A percentile compares a stretch with the other conserved stretches of the same genome.
Conservation (phyloP, 2,888 invertebrate species). For the Pyrochroa serraticornis region DNA sequence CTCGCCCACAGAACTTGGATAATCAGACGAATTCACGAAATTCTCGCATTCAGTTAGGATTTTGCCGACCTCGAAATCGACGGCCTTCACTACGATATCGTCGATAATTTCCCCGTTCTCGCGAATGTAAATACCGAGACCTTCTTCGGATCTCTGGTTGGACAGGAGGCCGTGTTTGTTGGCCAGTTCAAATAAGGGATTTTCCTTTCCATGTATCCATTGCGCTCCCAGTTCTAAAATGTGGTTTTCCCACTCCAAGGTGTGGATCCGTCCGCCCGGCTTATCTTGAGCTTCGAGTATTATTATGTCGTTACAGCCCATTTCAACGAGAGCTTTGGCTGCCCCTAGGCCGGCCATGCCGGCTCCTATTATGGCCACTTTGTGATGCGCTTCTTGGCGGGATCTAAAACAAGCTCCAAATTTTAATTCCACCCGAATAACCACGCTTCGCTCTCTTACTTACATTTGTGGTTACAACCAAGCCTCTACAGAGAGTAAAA, state of each 20-base stretch:
- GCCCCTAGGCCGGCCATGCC: slow-evolving; percentile 68
- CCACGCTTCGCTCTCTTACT: no score
- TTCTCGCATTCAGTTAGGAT: slow-evolving; percentile 61
- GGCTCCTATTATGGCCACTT: slow-evolving; percentile 64
- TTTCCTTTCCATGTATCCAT: slow-evolving; percentile 67
- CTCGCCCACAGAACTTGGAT: slow-evolving; percentile 55
- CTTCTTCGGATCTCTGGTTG: slow-evolving; percentile 61
- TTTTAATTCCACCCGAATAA: no score
- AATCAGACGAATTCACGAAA: slow-evolving; percentile 52
- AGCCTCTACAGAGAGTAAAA: no score
- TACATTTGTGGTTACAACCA: no score
- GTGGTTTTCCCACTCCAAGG: slow-evolving; percentile 54
- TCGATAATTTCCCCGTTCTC: slow-evolving; percentile 60
- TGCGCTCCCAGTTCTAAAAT: slow-evolving; percentile 68
- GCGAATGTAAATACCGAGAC: slow-evolving; percentile 61
- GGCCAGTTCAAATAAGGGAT: slow-evolving; percentile 61
- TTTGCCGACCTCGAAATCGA: slow-evolving; percentile 60
- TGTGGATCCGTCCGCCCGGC: slow-evolving; percentile 64
- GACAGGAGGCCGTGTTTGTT: slow-evolving; percentile 58
- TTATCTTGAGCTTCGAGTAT: slow-evolving; percentile 63
- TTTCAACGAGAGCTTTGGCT: slow-evolving; percentile 59
- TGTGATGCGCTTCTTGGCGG: slow-evolving; percentile 10
- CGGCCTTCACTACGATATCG: slow-evolving; percentile 57
- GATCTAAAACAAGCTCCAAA: slow-evolving; percentile 12
- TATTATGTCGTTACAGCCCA: slow-evolving; percentile 59